Conservation (phyloP, 37 sponge, comb jelly and placozoan genomes). For the Oscarella lobularis region DNA sequence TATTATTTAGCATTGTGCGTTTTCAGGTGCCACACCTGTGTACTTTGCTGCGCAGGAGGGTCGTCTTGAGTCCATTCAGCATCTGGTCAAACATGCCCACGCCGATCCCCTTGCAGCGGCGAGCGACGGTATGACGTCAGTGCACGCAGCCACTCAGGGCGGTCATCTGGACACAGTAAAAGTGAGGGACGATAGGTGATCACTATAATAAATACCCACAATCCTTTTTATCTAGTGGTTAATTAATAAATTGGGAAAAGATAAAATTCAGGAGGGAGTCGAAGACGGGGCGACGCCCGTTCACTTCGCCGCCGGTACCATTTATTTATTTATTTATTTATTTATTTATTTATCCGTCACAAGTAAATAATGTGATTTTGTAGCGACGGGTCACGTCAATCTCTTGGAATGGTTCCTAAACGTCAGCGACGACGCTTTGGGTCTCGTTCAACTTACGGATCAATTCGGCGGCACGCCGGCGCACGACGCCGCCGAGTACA, state of each 20-base stretch:
- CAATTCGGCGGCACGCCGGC: not conserved
- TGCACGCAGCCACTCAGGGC: not conserved
- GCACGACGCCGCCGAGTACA: not conserved
- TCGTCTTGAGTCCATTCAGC: not conserved
- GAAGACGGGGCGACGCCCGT: not conserved
- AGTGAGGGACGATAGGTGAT: not conserved
- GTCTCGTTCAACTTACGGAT: not conserved
- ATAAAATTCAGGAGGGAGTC: not conserved
- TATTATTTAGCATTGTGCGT: not conserved
- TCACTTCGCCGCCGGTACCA: not conserved
- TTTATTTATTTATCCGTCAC: not conserved
- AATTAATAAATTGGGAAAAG: not conserved
- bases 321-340: not conserved
- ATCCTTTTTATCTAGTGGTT: not conserved
- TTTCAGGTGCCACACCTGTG: not conserved
- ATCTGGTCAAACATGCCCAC: not conserved
- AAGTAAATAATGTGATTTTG: not conserved
- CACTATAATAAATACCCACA: not conserved
- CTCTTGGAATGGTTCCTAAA: not conserved
- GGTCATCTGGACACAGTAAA: not conserved
- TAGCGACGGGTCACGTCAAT: not conserved
- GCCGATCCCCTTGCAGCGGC: not conserved
- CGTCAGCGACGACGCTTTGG: not conserved
- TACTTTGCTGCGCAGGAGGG: constrained; percentile 1
- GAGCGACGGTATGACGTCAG: not conserved